Base-by-base conservation (phyloP, 1,140 invertebrate species). In the Saccostrea glomerata region DNA sequence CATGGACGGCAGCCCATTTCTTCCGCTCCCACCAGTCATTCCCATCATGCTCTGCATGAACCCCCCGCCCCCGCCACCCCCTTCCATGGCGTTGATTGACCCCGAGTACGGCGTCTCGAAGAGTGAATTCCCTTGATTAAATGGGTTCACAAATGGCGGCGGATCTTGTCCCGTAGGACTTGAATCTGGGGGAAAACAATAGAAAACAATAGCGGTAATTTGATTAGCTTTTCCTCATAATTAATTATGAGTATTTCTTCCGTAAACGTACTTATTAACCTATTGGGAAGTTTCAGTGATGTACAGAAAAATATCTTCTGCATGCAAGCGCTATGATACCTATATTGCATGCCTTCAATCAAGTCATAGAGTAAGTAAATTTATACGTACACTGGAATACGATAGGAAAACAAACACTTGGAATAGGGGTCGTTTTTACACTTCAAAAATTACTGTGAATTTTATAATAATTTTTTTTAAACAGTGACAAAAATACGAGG, bases 101-200 rank as follows among this genome's bases (percentile, higher is more conserved):
- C 83, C 66, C 4, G 89, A 85, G 54, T 88, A 90, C 30, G 89
- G 89, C 6, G 86, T 90, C 54, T 84, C 54, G 55, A 83, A 90
- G 17, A 90, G 60, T 23, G 87, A 84, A 4, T 66, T 70, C n/a
- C 89, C 89, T n/a, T 88, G 86, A 30, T 90, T 86, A 54, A 90
- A 90, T 25, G 89, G 89, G 25, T 77, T 77, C 4, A 77, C 70
- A 77, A 77, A 77, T 36, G 70, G 70, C 25, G 70, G 70, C 9
- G 70, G 70, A 77, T 77, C 70, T 36, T 77, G 70, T 15, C 70
- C 70, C 23, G 23, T 13, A 1, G 12, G 25, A 30, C 25, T 36
- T 30, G 70, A 77, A 25, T 77, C 70, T 77, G 15, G 30, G 13
- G 30, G 25, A 77, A 77, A 77, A 77, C 9, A 23, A 77, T 2